A percentile compares a stretch with the other conserved stretches of the same genome.
These are phyloP conservation scores for Sporophila hypoxantha DNA, from an alignment of 2,113 vertebrate species.

Conservation along the genomic window DNA sequence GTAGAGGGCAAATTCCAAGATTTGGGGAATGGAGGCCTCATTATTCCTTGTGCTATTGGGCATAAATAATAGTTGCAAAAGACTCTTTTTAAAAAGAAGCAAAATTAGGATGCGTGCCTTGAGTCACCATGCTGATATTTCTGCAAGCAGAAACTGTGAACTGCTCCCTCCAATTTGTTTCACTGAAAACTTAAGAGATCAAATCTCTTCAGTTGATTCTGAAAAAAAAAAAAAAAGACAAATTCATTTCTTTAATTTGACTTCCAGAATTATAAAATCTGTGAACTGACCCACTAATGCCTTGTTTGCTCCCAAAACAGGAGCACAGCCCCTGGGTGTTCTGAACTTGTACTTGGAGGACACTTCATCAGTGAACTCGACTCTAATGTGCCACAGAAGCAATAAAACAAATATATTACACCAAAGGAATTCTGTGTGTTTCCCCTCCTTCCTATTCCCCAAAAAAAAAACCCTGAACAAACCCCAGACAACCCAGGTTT, in stretches of 20 bases:
- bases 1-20: not conserved
- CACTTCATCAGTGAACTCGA: fast-evolving
- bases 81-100: not conserved
- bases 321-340: not conserved
- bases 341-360: not conserved
- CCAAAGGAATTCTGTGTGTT: not conserved
- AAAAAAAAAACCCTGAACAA: not conserved
- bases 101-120: not conserved
- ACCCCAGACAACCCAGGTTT: not conserved
- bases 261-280: not conserved
- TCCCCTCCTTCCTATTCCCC: not conserved
- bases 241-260: not conserved
- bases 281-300: not conserved
- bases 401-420: not conserved
- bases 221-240: not conserved
- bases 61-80: not conserved
- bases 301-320: not conserved
- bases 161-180: not conserved
- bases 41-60: not conserved
- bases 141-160: not conserved
- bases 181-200: not conserved
- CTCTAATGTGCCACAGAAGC: not conserved
- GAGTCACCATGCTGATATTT: not conserved
- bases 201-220: not conserved
- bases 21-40: not conserved